Conservation (phyloP, 2,888 invertebrate genomes). For the Harmothoe impar region DNA sequence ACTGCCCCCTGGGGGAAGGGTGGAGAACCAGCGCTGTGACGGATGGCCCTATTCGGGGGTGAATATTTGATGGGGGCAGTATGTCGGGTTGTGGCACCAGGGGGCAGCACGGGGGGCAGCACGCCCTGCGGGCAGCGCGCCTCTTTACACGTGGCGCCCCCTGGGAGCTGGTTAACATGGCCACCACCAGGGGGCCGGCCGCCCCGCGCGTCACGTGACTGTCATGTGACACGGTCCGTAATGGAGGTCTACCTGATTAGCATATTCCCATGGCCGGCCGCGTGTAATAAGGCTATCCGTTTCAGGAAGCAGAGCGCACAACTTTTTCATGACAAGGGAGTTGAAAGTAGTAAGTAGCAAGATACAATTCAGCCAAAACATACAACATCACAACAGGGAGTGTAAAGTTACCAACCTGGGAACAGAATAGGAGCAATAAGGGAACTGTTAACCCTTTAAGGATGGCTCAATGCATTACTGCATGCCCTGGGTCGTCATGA, state of each 20-base stretch:
- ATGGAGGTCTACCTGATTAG: background rate
- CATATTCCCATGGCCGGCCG: too few relatives aligned
- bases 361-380: too few relatives aligned
- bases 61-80: constrained; percentile 20
- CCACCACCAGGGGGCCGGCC: background rate
- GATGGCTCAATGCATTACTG: too few relatives aligned
- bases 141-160: background rate
- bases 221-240: background rate
- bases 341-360: too few relatives aligned
- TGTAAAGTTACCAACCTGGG: too few relatives aligned
- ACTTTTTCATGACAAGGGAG: too few relatives aligned
- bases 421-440: too few relatives aligned
- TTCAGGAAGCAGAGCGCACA: too few relatives aligned
- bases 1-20: background rate
- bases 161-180: background rate
- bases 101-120: background rate
- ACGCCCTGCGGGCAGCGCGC: background rate
- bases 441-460: too few relatives aligned
- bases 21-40: background rate
- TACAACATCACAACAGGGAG: too few relatives aligned
- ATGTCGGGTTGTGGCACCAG: constrained; percentile 11
- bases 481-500: too few relatives aligned
- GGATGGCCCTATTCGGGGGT: constrained; percentile 11
- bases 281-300: too few relatives aligned
- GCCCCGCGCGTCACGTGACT: background rate